Conservation (phyloP, 2,113 vertebrate species). For the Natator depressus region DNA sequence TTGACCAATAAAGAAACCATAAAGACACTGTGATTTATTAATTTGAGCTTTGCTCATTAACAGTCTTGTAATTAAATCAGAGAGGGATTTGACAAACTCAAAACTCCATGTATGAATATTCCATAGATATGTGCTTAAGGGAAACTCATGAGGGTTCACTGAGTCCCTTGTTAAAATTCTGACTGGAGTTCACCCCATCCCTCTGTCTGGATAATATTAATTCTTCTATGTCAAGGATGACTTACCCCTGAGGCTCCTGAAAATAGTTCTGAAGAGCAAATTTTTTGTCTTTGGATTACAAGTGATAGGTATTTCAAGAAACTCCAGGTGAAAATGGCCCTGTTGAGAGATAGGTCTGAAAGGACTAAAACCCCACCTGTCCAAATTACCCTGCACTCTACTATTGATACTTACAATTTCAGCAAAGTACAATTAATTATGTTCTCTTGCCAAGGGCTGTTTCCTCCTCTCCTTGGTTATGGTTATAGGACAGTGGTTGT, state of each 20-base stretch:
- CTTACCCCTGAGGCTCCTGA: not conserved
- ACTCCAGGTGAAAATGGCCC: not conserved
- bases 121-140: not conserved
- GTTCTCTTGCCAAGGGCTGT: not conserved
- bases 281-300: not conserved
- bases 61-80: not conserved
- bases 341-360: not conserved
- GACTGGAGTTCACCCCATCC: not conserved
- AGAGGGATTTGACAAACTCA: not conserved
- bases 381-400: not conserved
- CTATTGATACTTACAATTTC: not conserved
- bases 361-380: not conserved
- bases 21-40: not conserved
- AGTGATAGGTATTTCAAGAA: not conserved
- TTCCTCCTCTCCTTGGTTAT: not conserved
- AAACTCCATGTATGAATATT: not conserved
- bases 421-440: not conserved
- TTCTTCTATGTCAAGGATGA: not conserved
- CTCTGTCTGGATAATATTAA: not conserved
- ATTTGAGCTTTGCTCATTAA: not conserved
- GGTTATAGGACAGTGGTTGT: not conserved
- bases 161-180: not conserved
- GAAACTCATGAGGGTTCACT: not conserved
- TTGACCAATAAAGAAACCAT: not conserved
- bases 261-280: not conserved